Conservation (phyloP, 2,888 invertebrate genomes). For the Cataglyphis altisquamis region DNA sequence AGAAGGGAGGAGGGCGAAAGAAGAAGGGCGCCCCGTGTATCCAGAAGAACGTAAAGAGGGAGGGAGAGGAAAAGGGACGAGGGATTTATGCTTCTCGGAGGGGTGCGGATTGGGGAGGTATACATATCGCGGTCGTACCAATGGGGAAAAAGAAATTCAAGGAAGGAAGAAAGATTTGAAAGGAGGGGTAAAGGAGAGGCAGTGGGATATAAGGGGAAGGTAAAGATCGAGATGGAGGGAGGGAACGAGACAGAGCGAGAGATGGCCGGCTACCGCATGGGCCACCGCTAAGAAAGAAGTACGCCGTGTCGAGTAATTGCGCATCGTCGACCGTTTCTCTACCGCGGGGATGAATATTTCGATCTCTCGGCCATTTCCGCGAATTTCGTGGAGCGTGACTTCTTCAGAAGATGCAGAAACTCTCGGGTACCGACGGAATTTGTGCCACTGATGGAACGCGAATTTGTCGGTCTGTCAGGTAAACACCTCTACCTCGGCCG, state of each 20-base stretch:
- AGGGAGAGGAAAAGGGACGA: conserved; percentile 54
- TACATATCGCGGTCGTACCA: conserved; percentile 68
- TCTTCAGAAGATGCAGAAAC: conserved; percentile 58
- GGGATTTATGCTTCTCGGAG: conserved; percentile 42
- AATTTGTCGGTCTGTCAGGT: not conserved
- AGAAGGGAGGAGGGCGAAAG: conserved; percentile 64
- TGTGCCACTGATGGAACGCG: conserved; percentile 59
- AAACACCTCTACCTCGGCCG: not conserved
- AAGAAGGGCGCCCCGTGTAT: conserved; percentile 49
- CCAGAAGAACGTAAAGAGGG: conserved; percentile 3
- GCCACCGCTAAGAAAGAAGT: conserved; percentile 74
- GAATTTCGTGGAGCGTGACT: conserved; percentile 69
- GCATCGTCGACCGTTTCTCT: conserved; percentile 73
- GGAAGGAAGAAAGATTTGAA: conserved; percentile 43
- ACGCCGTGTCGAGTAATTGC: conserved; percentile 70
- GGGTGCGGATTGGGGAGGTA: conserved; percentile 58
- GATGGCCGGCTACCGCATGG: conserved; percentile 66
- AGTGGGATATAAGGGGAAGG: not conserved
- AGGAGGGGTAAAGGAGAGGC: conserved; percentile 17
- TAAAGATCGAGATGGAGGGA: conserved; percentile 28
- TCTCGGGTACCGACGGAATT: conserved; percentile 58
- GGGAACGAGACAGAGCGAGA: not conserved
- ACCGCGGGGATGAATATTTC: conserved; percentile 79
- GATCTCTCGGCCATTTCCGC: conserved; percentile 70
- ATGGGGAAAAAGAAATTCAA: conserved; percentile 61